phyloP scores from a whole-genome alignment of 2,797 vertebrate species.

The Chaenodraco wilsoni region DNA sequence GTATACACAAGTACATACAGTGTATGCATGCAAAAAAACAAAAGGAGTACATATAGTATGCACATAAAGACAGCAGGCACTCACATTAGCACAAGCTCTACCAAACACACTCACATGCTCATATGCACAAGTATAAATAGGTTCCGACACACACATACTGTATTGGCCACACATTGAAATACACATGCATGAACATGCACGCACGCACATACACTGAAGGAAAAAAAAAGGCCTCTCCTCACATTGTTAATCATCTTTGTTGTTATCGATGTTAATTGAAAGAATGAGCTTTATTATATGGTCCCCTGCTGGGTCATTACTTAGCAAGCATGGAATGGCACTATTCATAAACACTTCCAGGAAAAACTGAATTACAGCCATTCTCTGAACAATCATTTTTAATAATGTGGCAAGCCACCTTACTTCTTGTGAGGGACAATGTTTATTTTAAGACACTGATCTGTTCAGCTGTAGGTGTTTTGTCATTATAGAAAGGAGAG shows the following conservation, averaged over 20 bases:
- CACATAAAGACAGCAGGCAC: conserved; percentile 4
- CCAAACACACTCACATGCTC: conserved; percentile 16
- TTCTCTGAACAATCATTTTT: conserved; percentile 54
- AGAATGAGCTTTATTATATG: conserved; percentile 70
- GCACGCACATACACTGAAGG: conserved; percentile 1
- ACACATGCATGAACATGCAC: neutral
- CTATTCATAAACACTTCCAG: conserved; percentile 71
- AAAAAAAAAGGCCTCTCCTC: conserved; percentile 41
- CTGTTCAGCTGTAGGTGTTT: conserved; percentile 20
- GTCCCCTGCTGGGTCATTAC: conserved; percentile 67
- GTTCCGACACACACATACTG: conserved; percentile 16
- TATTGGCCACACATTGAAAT: conserved; percentile 22
- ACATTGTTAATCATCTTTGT: conserved; percentile 70
- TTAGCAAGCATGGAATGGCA: conserved; percentile 54
- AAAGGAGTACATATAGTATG: neutral
- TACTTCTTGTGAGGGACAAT: neutral
- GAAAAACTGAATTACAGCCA: conserved; percentile 53
- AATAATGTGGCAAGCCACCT: conserved; percentile 50
- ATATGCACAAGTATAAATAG: conserved; percentile 7
- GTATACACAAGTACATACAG: neutral
- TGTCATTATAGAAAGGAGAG: conserved; percentile 15
- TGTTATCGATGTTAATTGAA: conserved; percentile 77
- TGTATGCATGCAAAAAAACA: conserved; percentile 7
- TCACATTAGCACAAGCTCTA: conserved; percentile 13
- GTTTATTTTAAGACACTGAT: conserved; percentile 47